These are phyloP conservation scores for Phainopepla nitens DNA, from an alignment of 2,113 vertebrate genomes.

Conservation along the genomic window DNA sequence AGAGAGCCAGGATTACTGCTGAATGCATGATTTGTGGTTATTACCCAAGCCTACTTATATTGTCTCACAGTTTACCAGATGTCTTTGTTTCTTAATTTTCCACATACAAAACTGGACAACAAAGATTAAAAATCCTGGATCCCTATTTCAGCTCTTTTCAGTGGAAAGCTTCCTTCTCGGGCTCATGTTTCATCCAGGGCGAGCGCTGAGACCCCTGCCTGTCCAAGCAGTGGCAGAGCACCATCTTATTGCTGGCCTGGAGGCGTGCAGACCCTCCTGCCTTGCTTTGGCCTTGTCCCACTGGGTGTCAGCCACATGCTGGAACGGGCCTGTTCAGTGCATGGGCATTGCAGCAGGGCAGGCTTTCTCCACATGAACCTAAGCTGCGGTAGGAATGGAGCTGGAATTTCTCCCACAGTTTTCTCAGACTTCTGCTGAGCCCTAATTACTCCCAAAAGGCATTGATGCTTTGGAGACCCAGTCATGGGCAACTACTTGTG, in stretches of 20 bases:
- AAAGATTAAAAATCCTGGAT: neutral
- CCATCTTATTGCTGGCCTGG: neutral
- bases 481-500: rapidly evolving
- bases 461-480: neutral
- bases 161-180: neutral
- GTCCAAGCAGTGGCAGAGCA: neutral
- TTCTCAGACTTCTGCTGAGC: neutral
- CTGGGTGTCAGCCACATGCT: rapidly evolving
- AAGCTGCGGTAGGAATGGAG: neutral
- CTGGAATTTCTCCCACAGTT: neutral
- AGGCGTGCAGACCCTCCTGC: rapidly evolving
- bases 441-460: neutral
- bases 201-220: neutral
- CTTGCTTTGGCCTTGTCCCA: neutral
- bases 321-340: rapidly evolving
- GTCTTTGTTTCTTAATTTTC: neutral
- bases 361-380: neutral
- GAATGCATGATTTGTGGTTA: neutral
- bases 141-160: neutral
- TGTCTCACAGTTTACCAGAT: neutral
- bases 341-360: rapidly evolving
- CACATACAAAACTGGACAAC: neutral
- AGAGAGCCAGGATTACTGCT: neutral
- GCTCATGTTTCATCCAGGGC: rapidly evolving
- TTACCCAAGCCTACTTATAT: neutral